phyloP scores from a whole-genome alignment of 2,888 invertebrate genomes.

The Pyrochroa serraticornis region DNA sequence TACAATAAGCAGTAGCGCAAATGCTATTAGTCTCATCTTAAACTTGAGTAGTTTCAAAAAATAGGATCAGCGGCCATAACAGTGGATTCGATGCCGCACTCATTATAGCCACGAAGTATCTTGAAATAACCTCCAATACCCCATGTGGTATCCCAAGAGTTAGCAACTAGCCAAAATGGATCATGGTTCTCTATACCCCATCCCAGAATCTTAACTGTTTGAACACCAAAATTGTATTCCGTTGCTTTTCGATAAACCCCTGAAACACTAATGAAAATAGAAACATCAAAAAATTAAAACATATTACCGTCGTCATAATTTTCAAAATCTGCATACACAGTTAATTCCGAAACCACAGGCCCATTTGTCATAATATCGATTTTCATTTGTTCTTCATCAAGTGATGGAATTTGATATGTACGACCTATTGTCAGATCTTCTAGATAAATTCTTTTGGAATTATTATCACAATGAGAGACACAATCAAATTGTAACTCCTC shows the following conservation, averaged over 20 bases:
- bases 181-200: conserved; percentile 77
- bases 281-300: neutral
- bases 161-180: conserved; percentile 87
- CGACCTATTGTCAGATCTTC: neutral
- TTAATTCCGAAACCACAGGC: conserved; percentile 85
- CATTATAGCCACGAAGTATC: conserved; percentile 79
- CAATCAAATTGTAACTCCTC: neutral
- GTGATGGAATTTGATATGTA: neutral
- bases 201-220: conserved; percentile 87
- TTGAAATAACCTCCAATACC: conserved; percentile 88
- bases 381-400: conserved; percentile 68
- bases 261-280: conserved; percentile 38
- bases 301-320: conserved; percentile 70
- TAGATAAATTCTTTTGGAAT: neutral
- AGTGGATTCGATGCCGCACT: conserved; percentile 76
- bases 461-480: neutral
- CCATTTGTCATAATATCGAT: conserved; percentile 81
- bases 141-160: conserved; percentile 95
- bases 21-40: no score
- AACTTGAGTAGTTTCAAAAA: neutral
- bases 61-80: conserved; percentile 58
- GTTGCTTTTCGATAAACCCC: conserved; percentile 75
- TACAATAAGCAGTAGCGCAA: no score
- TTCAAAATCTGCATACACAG: conserved; percentile 82
- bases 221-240: conserved; percentile 77